These are phyloP conservation scores for Ptyas mucosa DNA, from an alignment of 2,113 vertebrate species.

Conservation along the genomic window DNA sequence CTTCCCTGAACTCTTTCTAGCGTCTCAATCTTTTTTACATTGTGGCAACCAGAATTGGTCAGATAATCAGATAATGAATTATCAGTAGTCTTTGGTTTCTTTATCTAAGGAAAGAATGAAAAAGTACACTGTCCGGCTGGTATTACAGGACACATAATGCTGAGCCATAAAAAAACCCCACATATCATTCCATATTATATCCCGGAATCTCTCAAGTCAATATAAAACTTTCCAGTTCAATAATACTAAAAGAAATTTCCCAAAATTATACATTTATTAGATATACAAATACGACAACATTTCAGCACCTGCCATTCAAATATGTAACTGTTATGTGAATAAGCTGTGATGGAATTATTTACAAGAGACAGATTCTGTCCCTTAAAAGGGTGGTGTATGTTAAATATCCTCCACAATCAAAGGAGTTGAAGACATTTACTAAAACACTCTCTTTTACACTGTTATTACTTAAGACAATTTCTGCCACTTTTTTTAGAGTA, in stretches of 20 bases:
- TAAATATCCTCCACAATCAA: slow-evolving; percentile 31
- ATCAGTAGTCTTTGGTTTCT: background rate
- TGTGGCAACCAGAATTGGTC: too few relatives aligned
- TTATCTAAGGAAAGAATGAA: too few relatives aligned
- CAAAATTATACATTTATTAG: background rate
- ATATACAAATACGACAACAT: background rate
- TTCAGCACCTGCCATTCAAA: background rate
- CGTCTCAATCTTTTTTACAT: too few relatives aligned
- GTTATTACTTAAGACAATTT: slow-evolving; percentile 54
- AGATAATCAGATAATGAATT: background rate
- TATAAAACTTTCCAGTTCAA: background rate
- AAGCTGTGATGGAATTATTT: background rate
- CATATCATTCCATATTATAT: background rate
- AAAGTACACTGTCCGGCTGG: too few relatives aligned
- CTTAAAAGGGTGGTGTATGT: slow-evolving; percentile 6
- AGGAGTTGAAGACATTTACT: slow-evolving; percentile 30
- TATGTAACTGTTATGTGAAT: background rate
- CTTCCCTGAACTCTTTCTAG: too few relatives aligned
- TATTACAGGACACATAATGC: background rate
- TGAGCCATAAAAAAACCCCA: background rate
- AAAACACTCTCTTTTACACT: slow-evolving; percentile 7
- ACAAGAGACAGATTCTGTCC: background rate
- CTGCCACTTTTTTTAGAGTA: slow-evolving; percentile 51
- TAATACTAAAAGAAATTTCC: background rate
- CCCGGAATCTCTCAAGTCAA: background rate